Base-by-base conservation (phyloP, 2,797 vertebrate genomes). In the Trachops cirrhosus region DNA sequence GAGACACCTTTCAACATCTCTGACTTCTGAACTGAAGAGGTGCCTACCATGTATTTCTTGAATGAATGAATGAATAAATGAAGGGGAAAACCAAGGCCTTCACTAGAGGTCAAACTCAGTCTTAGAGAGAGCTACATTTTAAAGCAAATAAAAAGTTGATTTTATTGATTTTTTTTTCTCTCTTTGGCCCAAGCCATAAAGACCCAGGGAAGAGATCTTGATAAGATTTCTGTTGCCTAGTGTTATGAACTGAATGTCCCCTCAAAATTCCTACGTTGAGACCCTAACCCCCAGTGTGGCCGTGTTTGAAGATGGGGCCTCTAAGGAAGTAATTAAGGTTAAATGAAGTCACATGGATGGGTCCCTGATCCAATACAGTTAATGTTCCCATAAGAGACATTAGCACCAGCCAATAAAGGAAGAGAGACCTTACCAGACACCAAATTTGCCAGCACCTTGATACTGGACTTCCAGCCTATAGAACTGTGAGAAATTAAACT, bases 101-200 rank as follows among this genome's bases (percentile, higher is more conserved):
- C 75, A 59, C 70, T 0, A 86, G 18, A 86, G 82, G 11, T 78
- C 78, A 71, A 91, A 74, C 18, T 41, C 54, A 24, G 34, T 57
- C 48, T 86, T 48, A 68, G 48, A 75, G 37, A 59, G 2, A 83
- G 37, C 18, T 46, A 18, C 37, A 83, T 62, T 86, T 80, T 70
- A 37, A 89, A 83, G 75, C 86, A 70, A 86, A 78, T 44, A 62
- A 74, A 75, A 79, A 73, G 14, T 57, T 70, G 9, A 71, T 82
- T 89, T 92, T 22, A 93, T 46, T 75, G 26, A 70, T 50, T 92
- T 91, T 68, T 91, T 68, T 41, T 75, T 62, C 34, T 82, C 80
- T 68, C 22, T 14, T 32, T 21, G 82, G 46, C 32, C 37, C 39
- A 91, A 87, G 52, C 29, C 71, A 57, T 44, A 71, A 79, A n/a